Percentiles rank a stretch among this genome's conserved stretches.
Conservation (phyloP, 2,113 vertebrate species). For the Phyllostomus hastatus region DNA sequence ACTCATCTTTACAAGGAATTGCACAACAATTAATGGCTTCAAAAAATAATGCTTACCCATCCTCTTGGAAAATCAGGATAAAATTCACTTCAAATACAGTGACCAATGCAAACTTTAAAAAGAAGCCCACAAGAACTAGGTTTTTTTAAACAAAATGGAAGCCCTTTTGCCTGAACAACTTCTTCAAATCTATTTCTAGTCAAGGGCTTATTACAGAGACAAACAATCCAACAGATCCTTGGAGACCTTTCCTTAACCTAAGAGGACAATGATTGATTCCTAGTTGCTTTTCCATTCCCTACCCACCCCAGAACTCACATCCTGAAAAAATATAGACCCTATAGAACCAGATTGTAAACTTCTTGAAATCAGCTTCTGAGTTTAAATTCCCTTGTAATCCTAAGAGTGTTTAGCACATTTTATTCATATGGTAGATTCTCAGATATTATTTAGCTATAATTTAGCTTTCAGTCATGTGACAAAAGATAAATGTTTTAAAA, state of each 20-base stretch:
- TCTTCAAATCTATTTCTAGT: slow-evolving; percentile 47
- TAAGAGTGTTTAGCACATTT: not conserved
- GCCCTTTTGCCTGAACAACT: not conserved
- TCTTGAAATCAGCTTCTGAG: slow-evolving; percentile 1
- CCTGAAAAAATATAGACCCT: not conserved
- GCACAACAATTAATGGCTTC: slow-evolving; percentile 20
- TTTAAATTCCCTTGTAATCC: not conserved
- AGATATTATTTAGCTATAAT: not conserved
- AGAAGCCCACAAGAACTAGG: slow-evolving; percentile 38
- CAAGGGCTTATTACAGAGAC: slow-evolving; percentile 21
- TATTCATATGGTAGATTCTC: not conserved
- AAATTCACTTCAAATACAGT: slow-evolving; percentile 52
- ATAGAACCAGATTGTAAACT: not conserved
- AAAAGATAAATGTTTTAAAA: not conserved
- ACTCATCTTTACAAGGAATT: slow-evolving; percentile 14
- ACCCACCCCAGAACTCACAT: not conserved
- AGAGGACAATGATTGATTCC: not conserved
- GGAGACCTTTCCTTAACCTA: not conserved
- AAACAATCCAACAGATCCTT: not conserved
- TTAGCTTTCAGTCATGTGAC: not conserved
- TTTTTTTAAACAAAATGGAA: slow-evolving; percentile 60
- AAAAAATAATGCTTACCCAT: slow-evolving; percentile 51
- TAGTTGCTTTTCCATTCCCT: not conserved
- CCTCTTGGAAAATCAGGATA: slow-evolving; percentile 36
- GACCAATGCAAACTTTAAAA: slow-evolving; percentile 55